phyloP scores from a whole-genome alignment of 2,113 vertebrate genomes.

The Limanda limanda region DNA sequence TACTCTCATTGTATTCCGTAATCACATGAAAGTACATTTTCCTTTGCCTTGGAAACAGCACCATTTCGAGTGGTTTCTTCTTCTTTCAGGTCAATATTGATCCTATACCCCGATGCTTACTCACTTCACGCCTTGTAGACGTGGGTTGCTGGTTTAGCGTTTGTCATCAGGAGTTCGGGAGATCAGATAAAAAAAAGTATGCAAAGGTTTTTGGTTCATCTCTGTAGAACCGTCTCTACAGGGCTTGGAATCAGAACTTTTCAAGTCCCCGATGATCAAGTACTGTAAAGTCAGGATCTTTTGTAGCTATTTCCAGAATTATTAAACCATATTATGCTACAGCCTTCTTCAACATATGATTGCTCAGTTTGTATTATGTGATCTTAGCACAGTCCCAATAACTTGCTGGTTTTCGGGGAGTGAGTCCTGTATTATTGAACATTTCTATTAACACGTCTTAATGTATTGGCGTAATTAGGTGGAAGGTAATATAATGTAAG shows the following conservation, averaged over 20 bases:
- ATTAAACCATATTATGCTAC: neutral
- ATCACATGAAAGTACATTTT: neutral
- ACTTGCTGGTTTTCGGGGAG: neutral
- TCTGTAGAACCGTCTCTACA: too few species aligned
- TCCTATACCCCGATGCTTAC: neutral
- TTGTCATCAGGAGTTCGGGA: neutral
- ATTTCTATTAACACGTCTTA: too few species aligned
- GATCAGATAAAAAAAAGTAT: neutral
- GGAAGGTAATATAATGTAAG: too few species aligned
- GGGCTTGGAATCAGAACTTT: too few species aligned
- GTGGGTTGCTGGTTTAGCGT: neutral
- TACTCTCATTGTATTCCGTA: neutral
- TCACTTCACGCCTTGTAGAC: neutral
- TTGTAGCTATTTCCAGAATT: neutral
- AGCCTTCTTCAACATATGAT: neutral
- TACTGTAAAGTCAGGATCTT: neutral
- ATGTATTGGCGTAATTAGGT: too few species aligned
- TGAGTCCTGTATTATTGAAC: too few species aligned
- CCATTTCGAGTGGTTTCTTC: neutral
- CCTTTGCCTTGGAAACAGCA: neutral
- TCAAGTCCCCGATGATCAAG: too few species aligned
- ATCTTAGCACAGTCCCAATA: neutral
- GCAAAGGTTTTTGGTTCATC: too few species aligned
- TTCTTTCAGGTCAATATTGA: neutral
- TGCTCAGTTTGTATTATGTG: neutral